Percentiles rank a stretch among this genome's conserved stretches.
Conservation (phyloP, 2,888 invertebrate species). For the Corythucha ciliata region DNA sequence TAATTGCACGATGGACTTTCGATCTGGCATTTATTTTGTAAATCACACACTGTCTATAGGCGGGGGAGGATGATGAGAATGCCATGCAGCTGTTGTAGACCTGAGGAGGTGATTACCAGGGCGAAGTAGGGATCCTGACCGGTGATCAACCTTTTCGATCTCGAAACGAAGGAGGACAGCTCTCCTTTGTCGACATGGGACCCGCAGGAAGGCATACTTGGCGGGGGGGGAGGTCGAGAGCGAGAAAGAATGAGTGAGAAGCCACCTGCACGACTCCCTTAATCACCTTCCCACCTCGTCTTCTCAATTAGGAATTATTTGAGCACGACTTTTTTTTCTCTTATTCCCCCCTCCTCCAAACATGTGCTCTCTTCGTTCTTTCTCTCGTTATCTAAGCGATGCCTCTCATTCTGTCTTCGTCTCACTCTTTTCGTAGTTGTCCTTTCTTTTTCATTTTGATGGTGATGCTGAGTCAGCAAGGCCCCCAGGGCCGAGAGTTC, state of each 20-base stretch:
- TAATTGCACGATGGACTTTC: too few relatives aligned
- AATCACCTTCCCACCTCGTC: conserved; percentile 21
- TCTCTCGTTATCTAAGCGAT: neutral
- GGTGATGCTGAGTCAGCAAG: conserved; percentile 1
- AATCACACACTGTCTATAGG: too few relatives aligned
- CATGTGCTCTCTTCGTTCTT: conserved; percentile 1
- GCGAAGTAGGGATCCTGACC: too few relatives aligned
- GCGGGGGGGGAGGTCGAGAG: too few relatives aligned
- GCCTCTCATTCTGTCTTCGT: conserved; percentile 1
- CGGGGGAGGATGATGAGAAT: too few relatives aligned
- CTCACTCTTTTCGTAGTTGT: neutral
- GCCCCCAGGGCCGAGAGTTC: neutral
- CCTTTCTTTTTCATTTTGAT: neutral
- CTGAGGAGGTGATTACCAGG: too few relatives aligned
- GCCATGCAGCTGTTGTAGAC: too few relatives aligned
- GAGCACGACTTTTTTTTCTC: conserved; percentile 14
- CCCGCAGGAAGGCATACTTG: too few relatives aligned
- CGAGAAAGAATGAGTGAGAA: conserved; percentile 11
- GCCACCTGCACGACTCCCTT: conserved; percentile 26
- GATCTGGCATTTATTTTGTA: too few relatives aligned
- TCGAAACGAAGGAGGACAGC: neutral
- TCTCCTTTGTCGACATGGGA: conserved; percentile 9
- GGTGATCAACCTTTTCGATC: conserved; percentile 24
- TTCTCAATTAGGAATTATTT: conserved; percentile 27
- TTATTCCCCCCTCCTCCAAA: neutral